phyloP scores from a whole-genome alignment of 2,888 invertebrate genomes.

The Troglohyphantes excavatus region DNA sequence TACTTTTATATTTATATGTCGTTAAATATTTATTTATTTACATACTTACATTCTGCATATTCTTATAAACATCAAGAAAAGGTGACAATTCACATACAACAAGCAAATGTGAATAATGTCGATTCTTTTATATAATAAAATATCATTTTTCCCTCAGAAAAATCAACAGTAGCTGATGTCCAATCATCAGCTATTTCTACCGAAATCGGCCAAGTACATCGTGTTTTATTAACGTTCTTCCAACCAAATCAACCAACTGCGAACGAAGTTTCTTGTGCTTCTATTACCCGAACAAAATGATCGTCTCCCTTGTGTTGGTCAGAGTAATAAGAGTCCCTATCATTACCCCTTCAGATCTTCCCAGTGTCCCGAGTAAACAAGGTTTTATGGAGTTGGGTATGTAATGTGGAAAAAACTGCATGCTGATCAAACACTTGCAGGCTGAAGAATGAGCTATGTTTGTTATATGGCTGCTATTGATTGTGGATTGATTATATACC shows the following conservation, averaged over 20 bases:
- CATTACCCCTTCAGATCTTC: constrained; percentile 31
- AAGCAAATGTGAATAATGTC: too few species aligned
- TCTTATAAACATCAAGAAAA: too few species aligned
- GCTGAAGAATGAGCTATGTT: constrained; percentile 2
- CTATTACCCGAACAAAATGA: constrained; percentile 32
- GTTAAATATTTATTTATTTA: too few species aligned
- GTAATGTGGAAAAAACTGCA: constrained; percentile 15
- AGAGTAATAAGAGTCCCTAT: constrained; percentile 23
- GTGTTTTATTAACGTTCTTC: background rate
- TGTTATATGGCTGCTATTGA: too few species aligned
- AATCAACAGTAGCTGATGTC: background rate
- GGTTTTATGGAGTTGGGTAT: constrained; percentile 25
- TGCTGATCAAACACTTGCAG: background rate
- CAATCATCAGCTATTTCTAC: background rate
- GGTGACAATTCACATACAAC: too few species aligned
- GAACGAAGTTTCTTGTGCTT: background rate
- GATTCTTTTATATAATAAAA: too few species aligned
- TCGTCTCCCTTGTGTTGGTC: constrained; percentile 17
- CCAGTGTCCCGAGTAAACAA: constrained; percentile 25
- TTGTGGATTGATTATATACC: too few species aligned
- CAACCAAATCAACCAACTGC: constrained; percentile 26
- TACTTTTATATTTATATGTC: too few species aligned
- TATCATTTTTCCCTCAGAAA: too few species aligned
- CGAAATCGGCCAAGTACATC: background rate
- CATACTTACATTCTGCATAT: too few species aligned